These are phyloP conservation scores for Drosophila pruinosa DNA, from an alignment of 1,140 invertebrate genomes.

Conservation along the genomic window DNA sequence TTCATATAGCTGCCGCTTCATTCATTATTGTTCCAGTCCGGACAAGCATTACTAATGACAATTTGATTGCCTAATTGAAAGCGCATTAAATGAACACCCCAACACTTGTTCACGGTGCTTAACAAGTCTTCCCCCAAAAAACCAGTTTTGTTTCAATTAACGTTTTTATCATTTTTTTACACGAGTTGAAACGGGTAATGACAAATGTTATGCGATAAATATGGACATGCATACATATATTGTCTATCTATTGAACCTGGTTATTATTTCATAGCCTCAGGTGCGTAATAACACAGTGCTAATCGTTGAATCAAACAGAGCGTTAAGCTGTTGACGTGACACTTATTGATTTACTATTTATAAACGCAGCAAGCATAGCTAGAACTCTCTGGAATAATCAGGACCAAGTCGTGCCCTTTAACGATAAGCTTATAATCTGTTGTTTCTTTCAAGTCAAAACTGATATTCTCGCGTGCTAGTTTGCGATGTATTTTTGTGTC, in stretches of 20 bases:
- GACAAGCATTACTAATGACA: constrained; percentile 47
- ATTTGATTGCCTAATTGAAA: constrained; percentile 62
- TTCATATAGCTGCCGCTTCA: constrained; percentile 1
- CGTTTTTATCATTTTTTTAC: constrained; percentile 27
- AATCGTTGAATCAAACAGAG: constrained; percentile 12
- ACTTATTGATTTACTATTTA: constrained; percentile 6
- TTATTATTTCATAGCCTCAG: constrained; percentile 9
- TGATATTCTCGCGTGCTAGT: neutral
- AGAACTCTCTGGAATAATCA: neutral
- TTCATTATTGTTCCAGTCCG: constrained; percentile 15
- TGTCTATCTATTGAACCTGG: neutral
- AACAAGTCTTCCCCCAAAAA: constrained; percentile 12
- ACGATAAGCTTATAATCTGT: neutral
- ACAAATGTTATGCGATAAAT: constrained; percentile 14
- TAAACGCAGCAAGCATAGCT: no score
- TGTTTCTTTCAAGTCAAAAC: neutral
- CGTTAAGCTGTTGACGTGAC: neutral
- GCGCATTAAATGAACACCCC: constrained; percentile 31
- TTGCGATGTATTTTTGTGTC: neutral
- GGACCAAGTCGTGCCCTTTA: neutral
- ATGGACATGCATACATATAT: neutral
- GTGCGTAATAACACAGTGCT: constrained; percentile 5
- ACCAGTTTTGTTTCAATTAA: constrained; percentile 53
- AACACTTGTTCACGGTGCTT: constrained; percentile 22
- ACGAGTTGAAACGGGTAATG: constrained; percentile 32